Conservation (phyloP, 2,888 invertebrate species). For the Plebejus melissa region DNA sequence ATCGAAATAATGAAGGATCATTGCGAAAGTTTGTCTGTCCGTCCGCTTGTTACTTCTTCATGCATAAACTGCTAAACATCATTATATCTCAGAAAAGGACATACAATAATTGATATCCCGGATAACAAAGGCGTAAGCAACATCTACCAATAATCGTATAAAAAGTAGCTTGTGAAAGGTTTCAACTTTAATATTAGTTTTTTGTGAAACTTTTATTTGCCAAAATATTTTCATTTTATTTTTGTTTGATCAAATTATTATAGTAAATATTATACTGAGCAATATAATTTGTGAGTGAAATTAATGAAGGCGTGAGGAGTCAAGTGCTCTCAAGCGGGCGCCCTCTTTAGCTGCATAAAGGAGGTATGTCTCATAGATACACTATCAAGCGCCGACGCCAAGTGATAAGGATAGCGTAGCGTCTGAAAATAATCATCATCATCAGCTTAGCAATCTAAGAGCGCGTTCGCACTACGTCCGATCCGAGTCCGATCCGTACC, state of each 20-base stretch:
- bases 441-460: neutral
- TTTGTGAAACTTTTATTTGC: no score
- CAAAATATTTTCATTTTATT: neutral
- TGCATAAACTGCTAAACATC: no score
- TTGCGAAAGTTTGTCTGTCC: no score
- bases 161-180: no score
- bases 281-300: neutral
- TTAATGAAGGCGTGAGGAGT: slow-evolving; percentile 9
- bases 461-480: no score
- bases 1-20: no score
- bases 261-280: neutral
- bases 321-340: slow-evolving; percentile 10
- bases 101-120: neutral
- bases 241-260: neutral
- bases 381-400: slow-evolving; percentile 17
- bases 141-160: no score
- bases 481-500: no score
- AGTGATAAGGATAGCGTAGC: neutral
- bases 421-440: slow-evolving; percentile 10
- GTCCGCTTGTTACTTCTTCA: no score
- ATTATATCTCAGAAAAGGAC: neutral
- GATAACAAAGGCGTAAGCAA: neutral
- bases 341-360: slow-evolving; percentile 13
- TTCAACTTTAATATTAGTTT: no score
- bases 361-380: slow-evolving; percentile 12